Evolutionary conservation across 1,140 invertebrate genomes (phyloP), one percentile per base, ranked within the genome.

Genomic region (Drosophila parvula): DNA sequence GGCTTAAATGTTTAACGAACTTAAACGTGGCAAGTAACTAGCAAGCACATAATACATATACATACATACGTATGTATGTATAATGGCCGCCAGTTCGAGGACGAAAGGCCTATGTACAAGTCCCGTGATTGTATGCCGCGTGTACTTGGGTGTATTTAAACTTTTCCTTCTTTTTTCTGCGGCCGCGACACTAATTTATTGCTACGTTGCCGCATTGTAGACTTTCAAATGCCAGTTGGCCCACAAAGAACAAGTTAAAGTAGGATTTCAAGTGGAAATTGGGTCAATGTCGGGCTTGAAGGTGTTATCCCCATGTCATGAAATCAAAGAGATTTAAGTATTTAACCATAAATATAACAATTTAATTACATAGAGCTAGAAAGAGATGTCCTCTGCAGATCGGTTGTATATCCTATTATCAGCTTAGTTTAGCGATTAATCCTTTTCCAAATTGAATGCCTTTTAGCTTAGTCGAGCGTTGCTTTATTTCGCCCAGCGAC

Each of bases 11-110:
- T 73, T 79, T 86, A 86, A 86, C 82, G 82, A 88, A 88, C 83
- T 88, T 88, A 88, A 88, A 82, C 83, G 83, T 74, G 69, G 85
- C 74, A 75, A 84, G 84, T 81, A 90, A 90, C 80, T 80, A 88
- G 81, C 84, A 84, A 88, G 81, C 84, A 84, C 74, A 74, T 83
- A 76, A 79, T 75, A 76, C 47, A 55, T 51, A 53, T 11, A 48
- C n/a, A n/a, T 9, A 30, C 22, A 22, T 16, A n/a, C 30, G 2
- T 18, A 34, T 14, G 14, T 34, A 36, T 48, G n/a, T 41, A 36
- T 40, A 68, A 56, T 68, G 63, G 48, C 50, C 53, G 53, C 64
- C 71, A 78, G 71, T 88, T 82, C 65, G 85, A 83, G 82, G 71
- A 79, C 83, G 63, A 73, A 81, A 82, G 67, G 70, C 79, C 79